These are phyloP conservation scores for Poeciliopsis presidionis DNA, from an alignment of 2,797 vertebrate species.

Conservation along the genomic window DNA sequence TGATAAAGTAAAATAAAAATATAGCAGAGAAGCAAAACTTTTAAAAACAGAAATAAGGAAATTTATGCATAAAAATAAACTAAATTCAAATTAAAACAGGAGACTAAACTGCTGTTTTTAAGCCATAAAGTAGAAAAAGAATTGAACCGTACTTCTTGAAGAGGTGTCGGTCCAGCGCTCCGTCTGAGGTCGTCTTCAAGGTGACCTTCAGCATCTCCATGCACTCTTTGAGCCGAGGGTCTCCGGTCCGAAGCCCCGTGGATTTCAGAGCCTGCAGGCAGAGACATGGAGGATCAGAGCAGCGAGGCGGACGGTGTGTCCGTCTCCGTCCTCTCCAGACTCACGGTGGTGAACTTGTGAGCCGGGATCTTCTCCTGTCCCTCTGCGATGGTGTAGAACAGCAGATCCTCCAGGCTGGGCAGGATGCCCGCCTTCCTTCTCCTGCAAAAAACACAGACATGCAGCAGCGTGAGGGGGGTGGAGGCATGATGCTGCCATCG, in stretches of 20 bases:
- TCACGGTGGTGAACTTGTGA: constrained; percentile 98
- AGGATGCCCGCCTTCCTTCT: constrained; percentile 93
- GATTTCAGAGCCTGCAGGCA: constrained; percentile 91
- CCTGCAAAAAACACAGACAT: constrained; percentile 71
- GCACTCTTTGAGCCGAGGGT: constrained; percentile 96
- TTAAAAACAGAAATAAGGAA: not conserved
- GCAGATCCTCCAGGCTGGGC: constrained; percentile 96
- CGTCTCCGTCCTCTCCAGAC: not conserved
- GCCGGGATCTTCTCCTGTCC: constrained; percentile 97
- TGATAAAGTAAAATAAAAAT: not conserved
- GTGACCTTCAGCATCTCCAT: constrained; percentile 98
- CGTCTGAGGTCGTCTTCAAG: constrained; percentile 93
- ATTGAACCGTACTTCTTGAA: constrained; percentile 91
- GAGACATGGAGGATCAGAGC: constrained; percentile 38
- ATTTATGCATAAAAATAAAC: not conserved
- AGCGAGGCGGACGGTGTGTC: not conserved
- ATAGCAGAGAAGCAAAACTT: no score
- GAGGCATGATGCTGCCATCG: constrained; percentile 7
- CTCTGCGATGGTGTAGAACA: constrained; percentile 98
- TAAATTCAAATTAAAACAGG: not conserved
- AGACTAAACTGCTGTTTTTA: not conserved
- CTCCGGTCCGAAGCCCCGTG: constrained; percentile 94
- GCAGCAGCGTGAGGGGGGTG: constrained; percentile 13
- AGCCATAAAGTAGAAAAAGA: not conserved
- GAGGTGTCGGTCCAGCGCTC: constrained; percentile 94